A percentile compares a stretch with the other conserved stretches of the same genome.
These are phyloP conservation scores for Dynastes maya DNA, from an alignment of 2,888 invertebrate genomes.

Conservation along the genomic window DNA sequence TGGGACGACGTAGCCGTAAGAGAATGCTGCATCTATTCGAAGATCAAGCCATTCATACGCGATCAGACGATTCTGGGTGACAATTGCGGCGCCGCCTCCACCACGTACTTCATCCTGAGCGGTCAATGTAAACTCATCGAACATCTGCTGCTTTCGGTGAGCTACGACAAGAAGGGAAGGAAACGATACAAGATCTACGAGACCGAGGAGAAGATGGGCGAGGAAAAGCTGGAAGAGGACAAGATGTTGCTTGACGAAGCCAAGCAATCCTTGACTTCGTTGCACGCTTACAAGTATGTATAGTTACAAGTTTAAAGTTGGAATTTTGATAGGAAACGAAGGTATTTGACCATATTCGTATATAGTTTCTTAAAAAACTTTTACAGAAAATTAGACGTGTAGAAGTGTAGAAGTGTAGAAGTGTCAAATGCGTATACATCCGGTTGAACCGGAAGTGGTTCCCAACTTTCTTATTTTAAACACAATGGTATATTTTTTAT, in stretches of 20 bases:
- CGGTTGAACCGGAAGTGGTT: too few relatives aligned
- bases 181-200: constrained; percentile 71
- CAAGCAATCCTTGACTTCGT: constrained; percentile 38
- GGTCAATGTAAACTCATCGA: constrained; percentile 76
- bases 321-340: too few relatives aligned
- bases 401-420: too few relatives aligned
- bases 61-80: constrained; percentile 75
- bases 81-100: constrained; percentile 68
- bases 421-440: too few relatives aligned
- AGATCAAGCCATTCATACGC: constrained; percentile 73
- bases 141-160: constrained; percentile 71
- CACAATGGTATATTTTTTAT: too few relatives aligned
- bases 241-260: constrained; percentile 33
- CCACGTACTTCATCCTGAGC: constrained; percentile 74
- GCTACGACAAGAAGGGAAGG: constrained; percentile 66
- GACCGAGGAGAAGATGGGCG: constrained; percentile 59
- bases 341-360: too few relatives aligned
- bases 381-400: too few relatives aligned
- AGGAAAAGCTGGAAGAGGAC: constrained; percentile 17
- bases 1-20: constrained; percentile 75
- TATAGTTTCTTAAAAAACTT: too few relatives aligned
- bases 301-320: too few relatives aligned
- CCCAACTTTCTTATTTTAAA: too few relatives aligned
- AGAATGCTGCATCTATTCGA: constrained; percentile 79
- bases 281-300: constrained; percentile 29